Evolutionary conservation across 2,797 vertebrate species (phyloP).

Genomic region (Catostomus latipinnis): DNA sequence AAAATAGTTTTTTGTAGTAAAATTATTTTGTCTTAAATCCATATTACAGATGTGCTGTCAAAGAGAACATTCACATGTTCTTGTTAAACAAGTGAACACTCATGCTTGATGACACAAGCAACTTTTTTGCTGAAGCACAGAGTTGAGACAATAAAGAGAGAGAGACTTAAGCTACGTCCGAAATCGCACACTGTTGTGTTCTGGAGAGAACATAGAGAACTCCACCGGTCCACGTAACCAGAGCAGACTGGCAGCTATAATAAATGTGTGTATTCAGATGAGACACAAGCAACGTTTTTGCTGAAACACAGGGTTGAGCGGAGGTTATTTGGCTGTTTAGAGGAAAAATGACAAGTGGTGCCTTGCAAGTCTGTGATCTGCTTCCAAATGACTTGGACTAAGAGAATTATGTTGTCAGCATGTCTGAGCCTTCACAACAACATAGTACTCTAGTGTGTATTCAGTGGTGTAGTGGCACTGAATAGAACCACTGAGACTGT

Average conservation of each 20-base stretch:
- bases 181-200: too few species aligned
- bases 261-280: too few species aligned
- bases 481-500: background rate
- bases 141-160: background rate
- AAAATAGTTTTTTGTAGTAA: too few species aligned
- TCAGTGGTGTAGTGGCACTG: background rate
- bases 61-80: background rate
- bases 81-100: conserved; percentile 8
- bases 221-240: too few species aligned
- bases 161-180: too few species aligned
- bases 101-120: conserved; percentile 18
- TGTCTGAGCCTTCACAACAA: conserved; percentile 3
- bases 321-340: conserved; percentile 11
- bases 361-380: conserved; percentile 7
- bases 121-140: conserved; percentile 5
- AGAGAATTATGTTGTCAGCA: conserved; percentile 4
- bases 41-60: conserved; percentile 1
- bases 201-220: too few species aligned
- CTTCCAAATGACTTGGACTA: conserved; percentile 13
- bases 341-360: background rate
- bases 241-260: too few species aligned
- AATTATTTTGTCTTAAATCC: background rate
- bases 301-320: conserved; percentile 3
- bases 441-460: background rate
- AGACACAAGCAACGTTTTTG: conserved; percentile 24